Evolutionary conservation across 2,113 vertebrate species (phyloP), one percentile per base, ranked within the genome.

Genomic region (Eptesicus fuscus): DNA sequence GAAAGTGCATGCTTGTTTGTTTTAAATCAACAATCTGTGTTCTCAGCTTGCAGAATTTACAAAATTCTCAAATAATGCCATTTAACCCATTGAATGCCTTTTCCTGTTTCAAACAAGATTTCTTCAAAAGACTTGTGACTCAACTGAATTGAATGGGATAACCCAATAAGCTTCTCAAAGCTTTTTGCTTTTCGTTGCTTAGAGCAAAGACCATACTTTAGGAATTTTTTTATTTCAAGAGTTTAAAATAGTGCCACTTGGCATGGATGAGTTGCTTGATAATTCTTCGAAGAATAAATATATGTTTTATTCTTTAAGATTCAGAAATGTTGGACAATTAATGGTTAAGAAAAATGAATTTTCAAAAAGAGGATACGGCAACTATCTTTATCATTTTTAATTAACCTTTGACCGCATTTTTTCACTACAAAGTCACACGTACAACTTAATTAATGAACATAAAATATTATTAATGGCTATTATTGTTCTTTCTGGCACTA

Each of bases 311-410:
- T 83, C 37, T 93, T 94, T 40, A 94, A 85, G 51, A 91, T 30
- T 96, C 49, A 73, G 25, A 93, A 88, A 88, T 90, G 6, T 65
- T 83, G 9, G 63, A 40, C 9, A 47, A 70, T 32, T 80, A 9
- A 74, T 59, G 16, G 40, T n/a, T 90, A 78, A 83, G 4, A 93
- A 51, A 70, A 37, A 61, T 51, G 28, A 74, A 67, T 88, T 92
- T 91, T 91, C 84, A 7, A 73, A 88, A 89, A 78, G 37, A 86
- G 20, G 82, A 18, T 91, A 25, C 40, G 51, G 67, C 37, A 82
- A 30, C 51, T 80, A 56, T 71, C 69, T 85, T 91, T 76, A 88
- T 76, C 73, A 93, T 77, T 85, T 91, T 88, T 61, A 95, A 93
- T 84, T 93, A 95, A 83, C 3, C 32, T 95, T 85, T 85, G 32